Percentiles rank a stretch among this genome's conserved stretches.
These are phyloP conservation scores for Pao palembangensis DNA, from an alignment of 2,113 vertebrate genomes.

Conservation along the genomic window DNA sequence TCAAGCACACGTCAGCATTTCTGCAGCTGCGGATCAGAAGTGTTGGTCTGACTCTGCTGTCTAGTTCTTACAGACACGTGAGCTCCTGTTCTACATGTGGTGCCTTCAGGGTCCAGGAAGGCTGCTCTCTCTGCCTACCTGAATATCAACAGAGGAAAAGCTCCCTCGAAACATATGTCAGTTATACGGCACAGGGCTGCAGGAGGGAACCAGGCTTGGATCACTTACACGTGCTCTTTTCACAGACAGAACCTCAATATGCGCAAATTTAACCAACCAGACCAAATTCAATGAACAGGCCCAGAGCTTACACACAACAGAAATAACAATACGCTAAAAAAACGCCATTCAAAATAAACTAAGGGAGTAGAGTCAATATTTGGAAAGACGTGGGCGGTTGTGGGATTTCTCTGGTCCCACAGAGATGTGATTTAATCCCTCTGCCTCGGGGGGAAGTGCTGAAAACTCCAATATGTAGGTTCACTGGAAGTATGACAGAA, in stretches of 20 bases:
- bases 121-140: constrained; percentile 4
- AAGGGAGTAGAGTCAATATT: constrained; percentile 63
- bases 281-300: background rate
- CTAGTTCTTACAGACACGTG: constrained; percentile 11
- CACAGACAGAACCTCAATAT: background rate
- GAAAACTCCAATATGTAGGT: constrained; percentile 39
- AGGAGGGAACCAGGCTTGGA: background rate
- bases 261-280: background rate
- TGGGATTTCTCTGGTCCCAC: constrained; percentile 40
- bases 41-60: background rate
- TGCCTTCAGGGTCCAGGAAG: constrained; percentile 19
- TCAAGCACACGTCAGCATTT: constrained; percentile 19
- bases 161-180: constrained; percentile 49
- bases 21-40: constrained; percentile 31
- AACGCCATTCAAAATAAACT: constrained; percentile 52
- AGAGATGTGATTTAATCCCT: constrained; percentile 34
- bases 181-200: constrained; percentile 19
- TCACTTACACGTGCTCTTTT: no score
- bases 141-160: constrained; percentile 23
- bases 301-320: constrained; percentile 10
- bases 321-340: constrained; percentile 22
- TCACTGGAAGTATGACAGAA: constrained; percentile 9
- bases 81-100: constrained; percentile 27
- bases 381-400: constrained; percentile 34
- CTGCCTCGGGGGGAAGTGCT: constrained; percentile 6